These are phyloP conservation scores for Cariama cristata DNA, from an alignment of 2,113 vertebrate genomes.

Conservation along the genomic window DNA sequence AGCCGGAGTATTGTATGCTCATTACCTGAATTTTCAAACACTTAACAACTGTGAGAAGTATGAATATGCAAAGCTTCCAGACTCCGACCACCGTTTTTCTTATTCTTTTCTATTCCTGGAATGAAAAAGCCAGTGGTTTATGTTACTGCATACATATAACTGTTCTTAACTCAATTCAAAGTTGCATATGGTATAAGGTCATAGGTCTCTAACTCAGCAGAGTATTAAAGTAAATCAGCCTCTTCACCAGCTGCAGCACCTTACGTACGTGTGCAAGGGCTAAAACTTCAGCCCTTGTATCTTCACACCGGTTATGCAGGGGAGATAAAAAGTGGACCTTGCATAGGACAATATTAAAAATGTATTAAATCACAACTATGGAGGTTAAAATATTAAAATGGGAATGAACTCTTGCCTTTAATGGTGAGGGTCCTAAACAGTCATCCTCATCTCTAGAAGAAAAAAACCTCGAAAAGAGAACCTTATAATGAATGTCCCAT, in stretches of 20 bases:
- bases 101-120: neutral
- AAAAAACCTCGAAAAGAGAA: neutral
- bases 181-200: neutral
- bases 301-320: neutral
- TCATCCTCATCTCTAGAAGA: neutral
- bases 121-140: neutral
- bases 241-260: neutral
- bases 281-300: neutral
- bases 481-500: neutral
- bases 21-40: slow-evolving; percentile 72
- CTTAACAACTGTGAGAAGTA: slow-evolving; percentile 61
- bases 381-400: neutral
- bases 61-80: slow-evolving; percentile 74
- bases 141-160: neutral
- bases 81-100: slow-evolving; percentile 5
- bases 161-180: neutral
- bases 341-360: neutral
- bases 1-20: slow-evolving; percentile 65
- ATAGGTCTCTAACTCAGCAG: neutral
- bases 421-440: neutral
- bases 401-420: neutral
- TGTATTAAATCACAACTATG: neutral
- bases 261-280: neutral
- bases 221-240: slow-evolving; percentile 4
- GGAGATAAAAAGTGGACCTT: neutral